Base-by-base conservation (phyloP, 2,888 invertebrate genomes). In the Scaptomyza reducta region DNA sequence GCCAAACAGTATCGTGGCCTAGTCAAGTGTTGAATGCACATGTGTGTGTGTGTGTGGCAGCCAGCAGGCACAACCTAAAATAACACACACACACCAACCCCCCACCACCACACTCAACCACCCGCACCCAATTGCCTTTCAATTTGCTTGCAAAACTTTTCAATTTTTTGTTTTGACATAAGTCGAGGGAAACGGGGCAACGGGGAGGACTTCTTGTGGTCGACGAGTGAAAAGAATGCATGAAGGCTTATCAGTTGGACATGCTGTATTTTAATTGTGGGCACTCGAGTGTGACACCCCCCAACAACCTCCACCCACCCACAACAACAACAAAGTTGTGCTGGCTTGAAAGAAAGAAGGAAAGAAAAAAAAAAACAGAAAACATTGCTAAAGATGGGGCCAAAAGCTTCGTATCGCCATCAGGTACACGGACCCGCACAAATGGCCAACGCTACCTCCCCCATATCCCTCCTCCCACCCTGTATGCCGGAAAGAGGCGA, bases 201-300 rank as follows among this genome's bases (percentile, higher is more conserved):
- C 22, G 18, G n/a, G 35, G 10, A 10, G 31, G 29, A 41, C 42
- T 46, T 31, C 54, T 56, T 46, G 53, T 66, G 76, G 70, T 53
- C 73, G 70, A 47, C 65, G 46, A 74, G 64, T 61, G 78, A 74
- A 82, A 86, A 82, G 82, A 82, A 76, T 80, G 83, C 86, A 83
- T 78, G 86, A 80, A 85, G 76, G 81, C 85, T 85, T 85, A 85
- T 85, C 85, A 85, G 89, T 85, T 85, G 85, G 89, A 81, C 85
- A 87, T 74, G 87, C 79, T 87, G 85, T 85, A 88, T 88, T 85
- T 85, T 85, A 85, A 85, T 85, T 85, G 89, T 60, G 83, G 57
- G 85, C 85, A 88, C 85, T 87, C 89, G 77, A 87, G 89, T 85
- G 85, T 81, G 71, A 85, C 69, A 60, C 14, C 33, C 31, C 22